phyloP scores from a whole-genome alignment of 30 jellyfish, hydroid and myxozoan genomes.

The Hydra vulgaris region DNA sequence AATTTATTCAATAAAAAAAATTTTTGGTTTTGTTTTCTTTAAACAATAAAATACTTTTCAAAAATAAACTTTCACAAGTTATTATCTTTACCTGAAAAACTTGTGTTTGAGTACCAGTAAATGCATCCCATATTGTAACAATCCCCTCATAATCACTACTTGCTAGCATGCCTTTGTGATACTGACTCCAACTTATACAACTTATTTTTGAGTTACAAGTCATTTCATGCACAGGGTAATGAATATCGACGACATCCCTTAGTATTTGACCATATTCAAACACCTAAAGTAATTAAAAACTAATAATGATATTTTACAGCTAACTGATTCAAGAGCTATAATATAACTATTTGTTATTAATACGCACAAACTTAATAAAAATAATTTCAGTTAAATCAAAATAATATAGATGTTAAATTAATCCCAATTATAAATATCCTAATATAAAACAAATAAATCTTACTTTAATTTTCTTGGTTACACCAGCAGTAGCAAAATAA shows the following conservation, averaged over 20 bases:
- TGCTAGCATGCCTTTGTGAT: slow-evolving; percentile 97
- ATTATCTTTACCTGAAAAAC: slow-evolving; percentile 56
- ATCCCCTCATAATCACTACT: slow-evolving; percentile 99
- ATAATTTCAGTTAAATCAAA: too few relatives aligned
- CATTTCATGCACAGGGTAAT: slow-evolving; percentile 98
- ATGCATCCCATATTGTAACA: slow-evolving; percentile 97
- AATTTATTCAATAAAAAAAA: too few relatives aligned
- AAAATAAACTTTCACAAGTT: neutral
- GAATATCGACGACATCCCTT: slow-evolving; percentile 95
- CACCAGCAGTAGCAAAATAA: slow-evolving; percentile 98
- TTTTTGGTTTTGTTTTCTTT: too few relatives aligned
- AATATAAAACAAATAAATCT: too few relatives aligned
- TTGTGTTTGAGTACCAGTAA: slow-evolving; percentile 80
- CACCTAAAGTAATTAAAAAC: slow-evolving; percentile 37
- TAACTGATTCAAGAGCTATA: too few relatives aligned
- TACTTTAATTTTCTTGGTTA: slow-evolving; percentile 93
- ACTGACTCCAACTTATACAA: slow-evolving; percentile 95
- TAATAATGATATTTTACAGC: neutral
- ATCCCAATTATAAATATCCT: too few relatives aligned
- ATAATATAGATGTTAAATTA: too few relatives aligned
- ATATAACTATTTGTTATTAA: too few relatives aligned
- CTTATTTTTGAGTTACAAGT: slow-evolving; percentile 96
- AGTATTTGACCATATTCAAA: slow-evolving; percentile 91
- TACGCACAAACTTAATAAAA: too few relatives aligned
- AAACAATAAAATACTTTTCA: too few relatives aligned